Evolutionary conservation across 2,113 vertebrate species (phyloP).

Genomic region (Stercorarius parasiticus): DNA sequence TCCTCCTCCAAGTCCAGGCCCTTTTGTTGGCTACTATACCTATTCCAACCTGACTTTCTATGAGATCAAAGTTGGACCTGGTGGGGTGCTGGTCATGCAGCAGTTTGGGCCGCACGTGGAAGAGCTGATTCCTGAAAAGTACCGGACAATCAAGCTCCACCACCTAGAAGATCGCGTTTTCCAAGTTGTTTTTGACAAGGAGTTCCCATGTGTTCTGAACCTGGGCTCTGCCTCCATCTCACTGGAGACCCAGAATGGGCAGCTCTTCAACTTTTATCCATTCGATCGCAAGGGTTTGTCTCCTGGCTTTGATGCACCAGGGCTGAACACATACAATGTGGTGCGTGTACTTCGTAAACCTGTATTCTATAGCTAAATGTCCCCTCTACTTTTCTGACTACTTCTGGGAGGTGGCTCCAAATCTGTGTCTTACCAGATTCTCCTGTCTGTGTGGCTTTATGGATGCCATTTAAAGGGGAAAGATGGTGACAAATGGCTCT

Average conservation of each 20-base stretch:
- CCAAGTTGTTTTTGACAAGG: constrained; percentile 85
- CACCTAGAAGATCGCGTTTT: constrained; percentile 87
- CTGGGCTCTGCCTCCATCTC: constrained; percentile 83
- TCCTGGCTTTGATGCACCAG: constrained; percentile 88
- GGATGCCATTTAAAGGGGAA: not conserved
- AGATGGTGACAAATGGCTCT: not conserved
- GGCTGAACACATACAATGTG: constrained; percentile 89
- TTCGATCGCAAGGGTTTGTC: constrained; percentile 82
- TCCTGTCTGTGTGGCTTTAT: not conserved
- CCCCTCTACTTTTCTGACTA: not conserved
- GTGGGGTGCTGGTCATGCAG: constrained; percentile 85
- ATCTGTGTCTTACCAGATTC: not conserved
- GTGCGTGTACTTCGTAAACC: constrained; percentile 79
- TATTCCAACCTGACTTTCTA: constrained; percentile 90
- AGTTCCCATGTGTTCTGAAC: constrained; percentile 85
- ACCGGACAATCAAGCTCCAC: constrained; percentile 82
- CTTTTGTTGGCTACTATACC: constrained; percentile 88
- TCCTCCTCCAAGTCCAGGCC: constrained; percentile 78
- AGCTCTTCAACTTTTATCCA: constrained; percentile 87
- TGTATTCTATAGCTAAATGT: constrained; percentile 66
- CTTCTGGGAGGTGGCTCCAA: not conserved
- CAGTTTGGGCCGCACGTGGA: constrained; percentile 90
- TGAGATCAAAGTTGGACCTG: constrained; percentile 80
- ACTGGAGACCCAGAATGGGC: constrained; percentile 87
- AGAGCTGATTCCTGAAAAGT: constrained; percentile 80